phyloP scores from a whole-genome alignment of 2,797 vertebrate species.

The Semotilus atromaculatus region DNA sequence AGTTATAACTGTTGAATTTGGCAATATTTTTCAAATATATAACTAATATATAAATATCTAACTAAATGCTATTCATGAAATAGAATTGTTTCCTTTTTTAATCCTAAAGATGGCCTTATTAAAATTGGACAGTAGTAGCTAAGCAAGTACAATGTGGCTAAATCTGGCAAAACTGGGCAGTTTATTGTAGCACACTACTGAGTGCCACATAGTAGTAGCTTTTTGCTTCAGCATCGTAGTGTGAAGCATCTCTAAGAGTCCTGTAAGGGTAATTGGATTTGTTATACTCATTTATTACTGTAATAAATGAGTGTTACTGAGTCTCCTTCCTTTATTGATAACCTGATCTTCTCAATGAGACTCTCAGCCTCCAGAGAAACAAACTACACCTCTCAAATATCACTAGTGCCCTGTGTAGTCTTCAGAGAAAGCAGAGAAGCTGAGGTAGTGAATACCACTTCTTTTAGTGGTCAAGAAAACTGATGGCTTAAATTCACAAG shows the following conservation, averaged over 20 bases:
- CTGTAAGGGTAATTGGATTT: slow-evolving; percentile 10
- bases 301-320: slow-evolving; percentile 23
- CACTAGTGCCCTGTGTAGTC: too few species aligned
- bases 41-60: too few species aligned
- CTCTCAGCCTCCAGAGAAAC: slow-evolving; percentile 1
- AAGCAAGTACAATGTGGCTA: neutral
- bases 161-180: neutral
- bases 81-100: neutral
- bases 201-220: neutral
- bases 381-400: too few species aligned
- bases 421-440: too few species aligned
- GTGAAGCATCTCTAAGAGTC: neutral
- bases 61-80: too few species aligned
- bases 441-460: too few species aligned
- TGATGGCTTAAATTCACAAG: too few species aligned
- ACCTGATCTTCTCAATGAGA: slow-evolving; percentile 16
- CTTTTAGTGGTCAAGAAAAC: too few species aligned
- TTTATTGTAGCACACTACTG: neutral
- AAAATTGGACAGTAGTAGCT: neutral
- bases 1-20: too few species aligned
- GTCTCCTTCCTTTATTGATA: slow-evolving; percentile 38
- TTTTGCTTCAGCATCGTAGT: neutral
- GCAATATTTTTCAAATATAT: too few species aligned
- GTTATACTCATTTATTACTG: slow-evolving; percentile 41
- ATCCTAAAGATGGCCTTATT: neutral